phyloP scores from a whole-genome alignment of 2,797 vertebrate genomes.

The Nyctalus aviator region DNA sequence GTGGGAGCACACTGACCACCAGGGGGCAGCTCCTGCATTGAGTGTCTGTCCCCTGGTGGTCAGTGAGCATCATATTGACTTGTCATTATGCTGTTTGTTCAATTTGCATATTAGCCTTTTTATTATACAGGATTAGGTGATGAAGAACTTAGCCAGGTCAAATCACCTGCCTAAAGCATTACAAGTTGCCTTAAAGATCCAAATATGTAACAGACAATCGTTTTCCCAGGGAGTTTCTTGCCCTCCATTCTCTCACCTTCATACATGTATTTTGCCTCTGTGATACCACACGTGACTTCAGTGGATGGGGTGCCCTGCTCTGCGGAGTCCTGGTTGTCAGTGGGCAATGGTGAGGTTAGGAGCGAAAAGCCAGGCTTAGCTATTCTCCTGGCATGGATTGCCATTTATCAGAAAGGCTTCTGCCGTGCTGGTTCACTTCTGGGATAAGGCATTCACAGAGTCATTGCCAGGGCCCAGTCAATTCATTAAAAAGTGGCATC shows the following conservation, averaged over 20 bases:
- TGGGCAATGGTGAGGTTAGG: background rate
- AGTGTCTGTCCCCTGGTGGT: too few species aligned
- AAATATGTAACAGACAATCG: background rate
- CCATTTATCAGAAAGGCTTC: conserved; percentile 39
- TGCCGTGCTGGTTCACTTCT: background rate
- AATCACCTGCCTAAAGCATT: conserved; percentile 2
- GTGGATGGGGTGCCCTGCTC: background rate
- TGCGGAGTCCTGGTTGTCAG: background rate
- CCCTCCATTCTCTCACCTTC: background rate
- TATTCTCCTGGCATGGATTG: conserved; percentile 7
- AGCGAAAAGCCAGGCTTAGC: conserved; percentile 34
- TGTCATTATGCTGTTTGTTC: too few species aligned
- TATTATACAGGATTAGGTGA: too few species aligned
- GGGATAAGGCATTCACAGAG: conserved; percentile 51
- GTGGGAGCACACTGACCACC: too few species aligned
- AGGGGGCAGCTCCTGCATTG: too few species aligned
- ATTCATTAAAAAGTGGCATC: conserved; percentile 42
- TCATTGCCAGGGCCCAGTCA: background rate
- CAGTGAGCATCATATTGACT: too few species aligned
- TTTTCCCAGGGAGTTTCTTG: background rate
- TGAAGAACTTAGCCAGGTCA: background rate
- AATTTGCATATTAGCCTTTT: too few species aligned
- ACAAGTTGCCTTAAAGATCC: background rate
- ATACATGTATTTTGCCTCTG: fast-evolving
- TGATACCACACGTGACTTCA: background rate